Evolutionary conservation across 1,140 invertebrate species (phyloP), one percentile per base, ranked within the genome.

Genomic region (Belonocnema kinseyi): DNA sequence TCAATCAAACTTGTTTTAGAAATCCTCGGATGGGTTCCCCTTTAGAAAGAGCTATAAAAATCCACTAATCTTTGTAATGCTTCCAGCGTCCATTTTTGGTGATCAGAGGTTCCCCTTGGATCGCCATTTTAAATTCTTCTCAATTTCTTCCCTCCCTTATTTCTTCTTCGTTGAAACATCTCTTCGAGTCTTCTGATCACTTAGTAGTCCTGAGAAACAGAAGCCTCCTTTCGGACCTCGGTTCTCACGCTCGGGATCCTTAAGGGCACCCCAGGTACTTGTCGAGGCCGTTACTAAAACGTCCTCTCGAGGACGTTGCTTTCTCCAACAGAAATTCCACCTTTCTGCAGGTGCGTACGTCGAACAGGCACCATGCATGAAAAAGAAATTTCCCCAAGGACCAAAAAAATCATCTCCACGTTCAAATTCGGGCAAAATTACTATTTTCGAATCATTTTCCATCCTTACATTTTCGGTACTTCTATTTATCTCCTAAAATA

Each of bases 201-300:
- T 89, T 90, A 87, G 83, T 89, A 89, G 75, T 75, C 81, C 86
- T 88, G 87, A 88, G 88, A 91, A 90, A 85, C 82, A 77, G 58
- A 85, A 83, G 82, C 79, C 83, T 83, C 83, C 84, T 88, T 88
- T 85, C 82, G 85, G 87, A 85, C 78, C 85, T 84, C 73, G 80
- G 82, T 90, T 90, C 86, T 90, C 87, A 89, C 86, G 86, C 86
- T 90, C 79, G 73, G 77, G 82, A 83, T 83, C 81, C 84, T 83
- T 82, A 84, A 80, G 80, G 78, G 80, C 80, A 78, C 80, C 82
- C 76, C 80, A 77, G 75, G 80, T 78, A 77, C 77, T 80, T 83
- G 80, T 83, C 84, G 83, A 84, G 33, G 61, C 61, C 61, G 61
- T 66, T 66, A 66, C 61, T 66, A 66, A 66, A 66, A 66, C 61